Percentiles rank a stretch among this genome's conserved stretches.
These are phyloP conservation scores for Aphidius ervi DNA, from an alignment of 1,140 invertebrate genomes.

Conservation along the genomic window DNA sequence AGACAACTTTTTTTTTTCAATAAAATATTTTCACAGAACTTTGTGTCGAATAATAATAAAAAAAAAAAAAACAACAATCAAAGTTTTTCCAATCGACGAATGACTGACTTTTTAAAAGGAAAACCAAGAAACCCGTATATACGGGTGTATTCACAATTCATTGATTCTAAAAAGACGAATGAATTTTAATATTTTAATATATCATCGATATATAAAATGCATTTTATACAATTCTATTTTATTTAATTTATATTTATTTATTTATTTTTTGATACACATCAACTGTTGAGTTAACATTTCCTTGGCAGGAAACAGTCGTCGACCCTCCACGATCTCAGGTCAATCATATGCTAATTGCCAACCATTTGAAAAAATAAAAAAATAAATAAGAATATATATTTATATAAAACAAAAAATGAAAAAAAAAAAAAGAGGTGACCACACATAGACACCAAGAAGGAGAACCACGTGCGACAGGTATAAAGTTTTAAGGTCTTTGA, in stretches of 20 bases:
- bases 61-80: no score
- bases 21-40: no score
- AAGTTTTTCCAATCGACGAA: no score
- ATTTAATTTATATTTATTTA: background rate
- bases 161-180: background rate
- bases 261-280: conserved; percentile 28
- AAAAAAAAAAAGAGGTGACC: background rate
- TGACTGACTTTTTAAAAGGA: no score
- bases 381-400: no score
- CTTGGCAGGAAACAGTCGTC: conserved; percentile 11
- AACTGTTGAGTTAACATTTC: no score
- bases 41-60: no score
- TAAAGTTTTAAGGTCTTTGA: conserved; percentile 23
- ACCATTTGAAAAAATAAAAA: conserved; percentile 27
- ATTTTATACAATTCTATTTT: background rate
- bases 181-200: no score
- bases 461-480: conserved; percentile 2
- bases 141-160: background rate
- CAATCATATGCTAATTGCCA: conserved; percentile 55
- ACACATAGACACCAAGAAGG: background rate
- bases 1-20: no score
- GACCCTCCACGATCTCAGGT: conserved; percentile 39
- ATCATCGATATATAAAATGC: background rate
- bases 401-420: no score
- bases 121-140: no score